These are phyloP conservation scores for Nymphicus hollandicus DNA, from an alignment of 2,113 vertebrate genomes.

Conservation along the genomic window DNA sequence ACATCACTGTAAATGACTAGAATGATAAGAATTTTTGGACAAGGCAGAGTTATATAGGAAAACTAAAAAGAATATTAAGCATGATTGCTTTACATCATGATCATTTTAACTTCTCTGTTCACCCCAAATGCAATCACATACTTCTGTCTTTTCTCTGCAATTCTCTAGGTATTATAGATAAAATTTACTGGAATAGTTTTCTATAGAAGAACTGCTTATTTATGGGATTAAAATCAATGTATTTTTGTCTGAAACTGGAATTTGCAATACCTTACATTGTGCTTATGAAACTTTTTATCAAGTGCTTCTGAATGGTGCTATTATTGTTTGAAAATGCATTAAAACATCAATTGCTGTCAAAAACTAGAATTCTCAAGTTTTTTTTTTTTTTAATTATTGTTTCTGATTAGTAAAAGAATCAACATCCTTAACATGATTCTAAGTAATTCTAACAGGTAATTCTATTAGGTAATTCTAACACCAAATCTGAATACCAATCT, in stretches of 20 bases:
- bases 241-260: not conserved
- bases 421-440: not conserved
- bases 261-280: not conserved
- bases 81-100: not conserved
- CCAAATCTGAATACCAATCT: not conserved
- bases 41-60: not conserved
- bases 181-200: constrained; percentile 4
- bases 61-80: not conserved
- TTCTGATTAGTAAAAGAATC: constrained; percentile 11
- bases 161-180: not conserved
- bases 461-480: constrained; percentile 38
- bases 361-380: not conserved
- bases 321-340: constrained; percentile 29
- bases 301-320: not conserved
- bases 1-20: not conserved
- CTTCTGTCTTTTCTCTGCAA: not conserved
- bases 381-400: constrained; percentile 17
- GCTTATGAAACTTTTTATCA: not conserved
- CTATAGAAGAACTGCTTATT: not conserved
- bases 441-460: constrained; percentile 22
- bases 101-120: not conserved
- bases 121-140: not conserved
- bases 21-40: not conserved
- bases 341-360: not conserved
- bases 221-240: not conserved